phyloP scores from a whole-genome alignment of 2,888 invertebrate species.

The Tipula vernalis region DNA sequence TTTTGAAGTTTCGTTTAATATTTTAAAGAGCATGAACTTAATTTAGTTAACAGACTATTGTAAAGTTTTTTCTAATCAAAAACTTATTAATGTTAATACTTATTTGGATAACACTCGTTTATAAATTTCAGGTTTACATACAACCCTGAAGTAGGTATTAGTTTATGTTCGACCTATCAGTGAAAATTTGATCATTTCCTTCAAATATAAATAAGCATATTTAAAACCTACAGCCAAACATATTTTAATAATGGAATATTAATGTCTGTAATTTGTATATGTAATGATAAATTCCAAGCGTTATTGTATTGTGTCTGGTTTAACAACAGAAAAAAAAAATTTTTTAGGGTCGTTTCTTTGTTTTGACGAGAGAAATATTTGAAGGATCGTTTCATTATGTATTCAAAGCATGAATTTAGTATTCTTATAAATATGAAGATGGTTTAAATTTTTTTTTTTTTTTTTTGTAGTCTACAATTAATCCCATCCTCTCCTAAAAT shows the following conservation, averaged over 20 bases:
- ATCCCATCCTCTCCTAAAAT: neutral
- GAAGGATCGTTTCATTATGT: neutral
- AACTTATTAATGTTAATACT: too few relatives aligned
- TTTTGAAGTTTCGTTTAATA: neutral
- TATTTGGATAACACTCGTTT: neutral
- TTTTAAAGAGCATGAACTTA: neutral
- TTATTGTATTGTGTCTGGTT: neutral
- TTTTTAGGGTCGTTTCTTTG: neutral
- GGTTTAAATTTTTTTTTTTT: neutral
- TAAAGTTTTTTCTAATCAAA: too few relatives aligned
- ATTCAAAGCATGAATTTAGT: neutral
- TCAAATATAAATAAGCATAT: neutral
- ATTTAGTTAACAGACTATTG: too few relatives aligned
- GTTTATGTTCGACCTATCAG: neutral
- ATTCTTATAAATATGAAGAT: neutral
- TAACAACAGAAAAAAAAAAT: neutral
- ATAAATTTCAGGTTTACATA: neutral
- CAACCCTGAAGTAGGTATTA: neutral
- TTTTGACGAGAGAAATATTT: neutral
- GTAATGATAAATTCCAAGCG: neutral
- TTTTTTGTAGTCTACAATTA: neutral
- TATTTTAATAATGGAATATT: neutral
- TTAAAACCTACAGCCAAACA: neutral
- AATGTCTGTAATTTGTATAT: neutral
- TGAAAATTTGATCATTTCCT: neutral